A percentile compares a stretch with the other conserved stretches of the same genome.
phyloP scores from a whole-genome alignment of 1,140 invertebrate genomes.

The Drosophila simulans region DNA sequence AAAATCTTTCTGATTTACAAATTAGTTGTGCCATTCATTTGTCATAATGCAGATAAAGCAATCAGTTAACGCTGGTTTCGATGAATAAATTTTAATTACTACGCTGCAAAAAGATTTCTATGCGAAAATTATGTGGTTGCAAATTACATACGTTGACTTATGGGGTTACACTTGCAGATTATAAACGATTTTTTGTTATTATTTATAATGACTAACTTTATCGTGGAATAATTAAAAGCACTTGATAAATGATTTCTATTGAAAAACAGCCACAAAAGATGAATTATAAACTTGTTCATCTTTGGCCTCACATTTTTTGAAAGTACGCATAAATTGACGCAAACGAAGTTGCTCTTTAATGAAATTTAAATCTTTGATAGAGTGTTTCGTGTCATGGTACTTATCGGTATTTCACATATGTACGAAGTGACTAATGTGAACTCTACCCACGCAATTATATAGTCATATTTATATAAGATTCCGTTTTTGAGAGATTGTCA shows the following conservation, averaged over 20 bases:
- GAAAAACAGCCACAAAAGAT: neutral
- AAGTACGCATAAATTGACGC: neutral
- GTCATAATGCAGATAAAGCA: conserved; percentile 48
- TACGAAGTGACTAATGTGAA: conserved; percentile 13
- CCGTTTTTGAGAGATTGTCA: conserved; percentile 13
- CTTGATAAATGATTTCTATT: too few species aligned
- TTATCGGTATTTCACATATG: neutral
- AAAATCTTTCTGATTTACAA: conserved; percentile 51
- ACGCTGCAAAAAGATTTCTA: neutral
- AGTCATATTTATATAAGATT: conserved; percentile 25
- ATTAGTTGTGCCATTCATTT: conserved; percentile 50
- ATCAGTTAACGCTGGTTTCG: conserved; percentile 19
- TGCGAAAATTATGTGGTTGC: neutral
- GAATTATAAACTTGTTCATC: neutral
- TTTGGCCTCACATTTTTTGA: neutral
- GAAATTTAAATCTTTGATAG: conserved; percentile 5
- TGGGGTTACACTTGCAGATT: neutral
- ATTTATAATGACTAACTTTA: too few species aligned
- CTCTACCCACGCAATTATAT: neutral
- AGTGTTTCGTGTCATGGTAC: conserved; percentile 4
- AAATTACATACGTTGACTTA: neutral
- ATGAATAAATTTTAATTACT: conserved; percentile 39
- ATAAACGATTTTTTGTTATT: too few species aligned
- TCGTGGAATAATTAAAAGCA: too few species aligned
- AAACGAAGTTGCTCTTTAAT: neutral